Evolutionary conservation across 1,140 invertebrate species (phyloP), one percentile per base, ranked within the genome.

Genomic region (Drosophila fuyamai): DNA sequence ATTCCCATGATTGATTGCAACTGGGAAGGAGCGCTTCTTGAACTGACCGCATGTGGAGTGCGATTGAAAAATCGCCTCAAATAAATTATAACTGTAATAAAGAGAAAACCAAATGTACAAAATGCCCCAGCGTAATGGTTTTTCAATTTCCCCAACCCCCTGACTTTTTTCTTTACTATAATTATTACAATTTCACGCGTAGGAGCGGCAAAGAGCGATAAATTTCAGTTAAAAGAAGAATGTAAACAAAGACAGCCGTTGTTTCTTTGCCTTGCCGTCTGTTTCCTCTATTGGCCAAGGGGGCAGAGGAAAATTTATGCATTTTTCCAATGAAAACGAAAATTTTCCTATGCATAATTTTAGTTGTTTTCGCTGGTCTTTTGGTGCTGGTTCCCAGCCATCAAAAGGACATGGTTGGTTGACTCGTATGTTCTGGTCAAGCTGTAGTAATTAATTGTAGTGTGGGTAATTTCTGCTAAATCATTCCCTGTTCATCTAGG

Each of bases 31-130:
- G 76, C 63, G 58, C 65, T 70, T 79, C 77, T 55, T 63, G 16
- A 63, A 51, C 58, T 74, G 56, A 75, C 68, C 84, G 76, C 82
- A 82, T 82, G 83, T 74, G 63, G 84, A 61, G 75, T 62, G 51
- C 59, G 72, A 77, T 89, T 88, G 83, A 88, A 89, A 88, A 83
- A 88, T 88, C 68, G 83, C 72, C 80, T 89, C 84, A 89, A 58
- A 88, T 88, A 88, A 88, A 88, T 88, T 88, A 88, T 88, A 88
- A 89, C 83, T 89, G 83, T 88, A 89, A 88, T 88, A 89, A 83
- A 79, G 59, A 51, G 54, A 53, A 56, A 73, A 51, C 48, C 57
- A 29, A 44, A 47, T 32, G 50, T 35, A 67, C 61, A 63, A 51
- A 67, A 40, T 67, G 60, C n/a, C 12, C 32, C 29, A 41, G 36